These are phyloP conservation scores for Strix uralensis DNA, from an alignment of 2,113 vertebrate species.

Conservation along the genomic window DNA sequence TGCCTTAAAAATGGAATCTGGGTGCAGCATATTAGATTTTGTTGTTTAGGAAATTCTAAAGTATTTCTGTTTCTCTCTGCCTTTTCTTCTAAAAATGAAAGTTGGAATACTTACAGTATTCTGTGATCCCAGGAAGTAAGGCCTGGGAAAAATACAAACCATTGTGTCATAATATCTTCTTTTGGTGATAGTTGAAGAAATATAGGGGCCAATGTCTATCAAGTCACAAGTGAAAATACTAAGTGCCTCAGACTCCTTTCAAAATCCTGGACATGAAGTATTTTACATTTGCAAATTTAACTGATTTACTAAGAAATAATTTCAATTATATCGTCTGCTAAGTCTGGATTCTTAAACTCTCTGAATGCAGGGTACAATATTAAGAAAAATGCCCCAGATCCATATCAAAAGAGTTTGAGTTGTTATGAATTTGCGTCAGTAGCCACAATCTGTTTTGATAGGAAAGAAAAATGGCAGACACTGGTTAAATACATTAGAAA, in stretches of 20 bases:
- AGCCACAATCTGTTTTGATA: not conserved
- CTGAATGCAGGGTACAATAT: not conserved
- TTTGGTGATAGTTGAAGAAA: not conserved
- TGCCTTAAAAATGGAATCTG: not conserved
- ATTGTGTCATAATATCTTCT: not conserved
- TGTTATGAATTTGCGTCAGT: not conserved
- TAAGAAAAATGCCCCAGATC: not conserved
- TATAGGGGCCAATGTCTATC: rapidly evolving
- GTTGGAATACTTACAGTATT: not conserved
- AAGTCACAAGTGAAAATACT: not conserved
- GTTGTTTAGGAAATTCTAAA: not conserved
- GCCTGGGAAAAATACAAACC: not conserved
- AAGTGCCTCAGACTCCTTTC: not conserved
- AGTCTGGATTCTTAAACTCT: not conserved
- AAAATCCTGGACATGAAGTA: not conserved
- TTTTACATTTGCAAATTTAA: not conserved
- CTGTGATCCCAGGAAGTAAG: not conserved
- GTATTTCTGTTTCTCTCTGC: not conserved
- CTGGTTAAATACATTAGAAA: not conserved
- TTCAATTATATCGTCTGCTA: not conserved
- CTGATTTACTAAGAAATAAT: not conserved
- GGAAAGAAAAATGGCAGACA: not conserved
- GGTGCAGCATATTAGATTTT: not conserved
- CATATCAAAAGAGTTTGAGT: not conserved
- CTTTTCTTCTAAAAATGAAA: not conserved